Conservation (phyloP, 1,140 invertebrate species). For the Solenopsis fugax region DNA sequence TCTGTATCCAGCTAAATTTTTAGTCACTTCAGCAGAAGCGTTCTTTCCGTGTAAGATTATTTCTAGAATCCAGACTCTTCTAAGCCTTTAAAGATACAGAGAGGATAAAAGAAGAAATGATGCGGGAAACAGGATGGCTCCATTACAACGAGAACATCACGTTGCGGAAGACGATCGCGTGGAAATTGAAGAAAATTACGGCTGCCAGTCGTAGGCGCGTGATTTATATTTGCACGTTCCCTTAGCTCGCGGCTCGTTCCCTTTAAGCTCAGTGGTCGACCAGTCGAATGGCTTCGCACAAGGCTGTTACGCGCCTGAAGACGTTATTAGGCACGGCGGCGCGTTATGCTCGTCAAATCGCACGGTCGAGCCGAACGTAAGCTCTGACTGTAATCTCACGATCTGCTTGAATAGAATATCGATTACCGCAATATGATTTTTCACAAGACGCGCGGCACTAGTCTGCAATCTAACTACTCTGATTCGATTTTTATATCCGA, state of each 20-base stretch:
- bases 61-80: background rate
- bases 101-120: background rate
- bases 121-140: slow-evolving; percentile 52
- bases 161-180: slow-evolving; percentile 64
- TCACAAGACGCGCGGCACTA: background rate
- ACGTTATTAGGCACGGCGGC: slow-evolving; percentile 75
- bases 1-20: too few relatives aligned
- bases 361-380: slow-evolving; percentile 55
- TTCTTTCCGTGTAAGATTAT: background rate
- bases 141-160: slow-evolving; percentile 62
- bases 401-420: slow-evolving; percentile 60
- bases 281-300: slow-evolving; percentile 41
- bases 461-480: background rate
- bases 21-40: too few relatives aligned
- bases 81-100: background rate
- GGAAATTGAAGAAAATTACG: slow-evolving; percentile 74
- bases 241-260: slow-evolving; percentile 45
- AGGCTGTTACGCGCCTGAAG: slow-evolving; percentile 64
- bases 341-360: slow-evolving; percentile 70
- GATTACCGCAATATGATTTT: slow-evolving; percentile 44
- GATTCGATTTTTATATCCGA: slow-evolving; percentile 9
- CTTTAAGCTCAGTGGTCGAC: slow-evolving; percentile 13
- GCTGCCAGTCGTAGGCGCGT: slow-evolving; percentile 58
- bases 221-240: slow-evolving; percentile 71
- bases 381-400: slow-evolving; percentile 64